Conservation (phyloP, 2,888 invertebrate species). For the Leptopilina myrica region DNA sequence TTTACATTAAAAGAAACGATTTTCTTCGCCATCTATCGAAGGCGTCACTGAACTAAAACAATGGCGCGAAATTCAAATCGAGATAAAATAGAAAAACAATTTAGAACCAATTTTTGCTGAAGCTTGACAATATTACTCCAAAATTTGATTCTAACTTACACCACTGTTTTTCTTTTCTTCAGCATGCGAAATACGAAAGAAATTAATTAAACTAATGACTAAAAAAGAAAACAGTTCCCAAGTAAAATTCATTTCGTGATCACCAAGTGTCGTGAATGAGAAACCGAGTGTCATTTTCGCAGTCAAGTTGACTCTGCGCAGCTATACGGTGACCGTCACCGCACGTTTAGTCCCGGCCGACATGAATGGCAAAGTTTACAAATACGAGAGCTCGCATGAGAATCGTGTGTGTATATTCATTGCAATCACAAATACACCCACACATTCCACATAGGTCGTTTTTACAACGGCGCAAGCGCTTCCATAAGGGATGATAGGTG, state of each 20-base stretch:
- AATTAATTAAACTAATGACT: background rate
- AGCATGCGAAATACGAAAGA: background rate
- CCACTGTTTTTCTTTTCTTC: too few species aligned
- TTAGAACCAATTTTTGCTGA: too few species aligned
- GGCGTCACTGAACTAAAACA: too few species aligned
- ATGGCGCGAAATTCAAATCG: too few species aligned
- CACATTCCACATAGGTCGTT: constrained; percentile 26
- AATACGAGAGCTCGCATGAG: constrained; percentile 33
- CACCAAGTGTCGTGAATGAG: constrained; percentile 53
- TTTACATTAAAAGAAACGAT: too few species aligned
- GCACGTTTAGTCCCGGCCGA: constrained; percentile 47
- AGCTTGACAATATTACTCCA: too few species aligned
- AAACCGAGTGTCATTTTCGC: constrained; percentile 55
- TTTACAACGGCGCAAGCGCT: constrained; percentile 28
- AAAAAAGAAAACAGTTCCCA: background rate
- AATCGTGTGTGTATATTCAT: constrained; percentile 19
- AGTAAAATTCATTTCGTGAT: constrained; percentile 7
- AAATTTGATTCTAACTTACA: too few species aligned
- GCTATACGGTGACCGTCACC: constrained; percentile 23
- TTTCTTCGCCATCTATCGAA: too few species aligned
- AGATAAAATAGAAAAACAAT: too few species aligned
- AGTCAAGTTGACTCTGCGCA: constrained; percentile 47
- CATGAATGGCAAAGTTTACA: constrained; percentile 55
- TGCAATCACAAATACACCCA: background rate
- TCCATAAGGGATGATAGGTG: background rate